phyloP scores from a whole-genome alignment of 2,797 vertebrate genomes.

The Zenarchopterus dispar region DNA sequence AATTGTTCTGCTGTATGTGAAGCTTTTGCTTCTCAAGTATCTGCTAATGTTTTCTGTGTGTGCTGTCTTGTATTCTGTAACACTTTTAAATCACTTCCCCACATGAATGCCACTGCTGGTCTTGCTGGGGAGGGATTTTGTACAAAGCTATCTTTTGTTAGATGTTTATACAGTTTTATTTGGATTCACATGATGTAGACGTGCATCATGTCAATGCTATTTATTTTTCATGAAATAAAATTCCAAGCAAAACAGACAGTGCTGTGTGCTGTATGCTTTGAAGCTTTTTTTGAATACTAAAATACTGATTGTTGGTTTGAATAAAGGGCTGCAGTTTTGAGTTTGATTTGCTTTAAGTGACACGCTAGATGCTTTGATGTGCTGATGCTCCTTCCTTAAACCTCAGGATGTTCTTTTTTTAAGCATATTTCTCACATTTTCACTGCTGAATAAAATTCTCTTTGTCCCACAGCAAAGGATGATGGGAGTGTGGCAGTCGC shows the following conservation, averaged over 20 bases:
- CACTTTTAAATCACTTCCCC: slow-evolving; percentile 33
- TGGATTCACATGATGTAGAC: slow-evolving; percentile 48
- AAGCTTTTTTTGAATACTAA: slow-evolving; percentile 33
- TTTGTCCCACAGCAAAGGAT: slow-evolving; percentile 89
- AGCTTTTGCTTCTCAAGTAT: slow-evolving; percentile 15
- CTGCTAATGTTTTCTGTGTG: slow-evolving; percentile 25
- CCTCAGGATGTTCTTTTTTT: not conserved
- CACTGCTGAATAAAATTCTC: slow-evolving; percentile 14
- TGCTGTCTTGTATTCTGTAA: slow-evolving; percentile 20
- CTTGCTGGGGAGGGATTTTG: slow-evolving; percentile 37
- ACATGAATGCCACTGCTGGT: slow-evolving; percentile 42
- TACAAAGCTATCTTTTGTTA: slow-evolving; percentile 47
- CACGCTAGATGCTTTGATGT: slow-evolving; percentile 8
- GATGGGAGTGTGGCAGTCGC: slow-evolving; percentile 96
- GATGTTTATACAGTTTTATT: slow-evolving; percentile 48
- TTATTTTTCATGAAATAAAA: slow-evolving; percentile 44
- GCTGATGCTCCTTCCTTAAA: slow-evolving; percentile 20
- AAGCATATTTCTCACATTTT: not conserved
- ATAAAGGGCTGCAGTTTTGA: slow-evolving; percentile 25
- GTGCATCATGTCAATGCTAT: slow-evolving; percentile 24
- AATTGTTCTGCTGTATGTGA: slow-evolving; percentile 21
- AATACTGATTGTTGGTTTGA: slow-evolving; percentile 25
- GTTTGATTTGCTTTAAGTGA: slow-evolving; percentile 18
- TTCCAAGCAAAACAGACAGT: slow-evolving; percentile 24
- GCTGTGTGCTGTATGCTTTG: slow-evolving; percentile 24